Conservation (phyloP, 2,888 invertebrate species). For the Drosophila falleni region DNA sequence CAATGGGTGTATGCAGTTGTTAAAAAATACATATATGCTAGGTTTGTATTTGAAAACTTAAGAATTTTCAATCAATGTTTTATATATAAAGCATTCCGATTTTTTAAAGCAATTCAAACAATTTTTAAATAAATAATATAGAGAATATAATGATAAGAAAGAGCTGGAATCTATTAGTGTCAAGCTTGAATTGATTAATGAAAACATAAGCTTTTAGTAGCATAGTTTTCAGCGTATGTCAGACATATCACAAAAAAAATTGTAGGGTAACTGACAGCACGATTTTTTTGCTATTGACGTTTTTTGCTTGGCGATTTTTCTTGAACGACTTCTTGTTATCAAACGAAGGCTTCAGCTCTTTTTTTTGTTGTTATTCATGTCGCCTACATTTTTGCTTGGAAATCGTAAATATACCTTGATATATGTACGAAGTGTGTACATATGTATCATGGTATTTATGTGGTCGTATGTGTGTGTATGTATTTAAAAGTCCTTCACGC, state of each 20-base stretch:
- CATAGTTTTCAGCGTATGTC: constrained; percentile 3
- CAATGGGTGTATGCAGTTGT: neutral
- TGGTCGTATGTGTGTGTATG: constrained; percentile 10
- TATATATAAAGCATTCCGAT: too few relatives aligned
- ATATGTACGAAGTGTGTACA: constrained; percentile 9
- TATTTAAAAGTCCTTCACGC: constrained; percentile 47
- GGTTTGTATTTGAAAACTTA: neutral
- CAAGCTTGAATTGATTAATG: too few relatives aligned
- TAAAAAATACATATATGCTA: neutral
- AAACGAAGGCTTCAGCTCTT: constrained; percentile 18
- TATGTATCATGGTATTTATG: constrained; percentile 9
- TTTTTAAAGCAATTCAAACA: too few relatives aligned
- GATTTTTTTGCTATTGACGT: neutral
- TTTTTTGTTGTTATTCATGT: constrained; percentile 41
- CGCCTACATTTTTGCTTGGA: constrained; percentile 57
- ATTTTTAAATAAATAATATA: too few relatives aligned
- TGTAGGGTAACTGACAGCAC: constrained; percentile 24
- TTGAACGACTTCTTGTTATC: constrained; percentile 51
- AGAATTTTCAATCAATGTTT: too few relatives aligned
- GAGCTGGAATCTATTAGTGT: too few relatives aligned
- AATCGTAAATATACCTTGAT: constrained; percentile 52
- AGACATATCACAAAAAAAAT: neutral
- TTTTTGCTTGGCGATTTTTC: constrained; percentile 26
- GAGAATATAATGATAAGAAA: too few relatives aligned
- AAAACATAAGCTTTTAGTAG: neutral